Conservation (phyloP, 2,113 vertebrate species). For the Hydropotes inermis region DNA sequence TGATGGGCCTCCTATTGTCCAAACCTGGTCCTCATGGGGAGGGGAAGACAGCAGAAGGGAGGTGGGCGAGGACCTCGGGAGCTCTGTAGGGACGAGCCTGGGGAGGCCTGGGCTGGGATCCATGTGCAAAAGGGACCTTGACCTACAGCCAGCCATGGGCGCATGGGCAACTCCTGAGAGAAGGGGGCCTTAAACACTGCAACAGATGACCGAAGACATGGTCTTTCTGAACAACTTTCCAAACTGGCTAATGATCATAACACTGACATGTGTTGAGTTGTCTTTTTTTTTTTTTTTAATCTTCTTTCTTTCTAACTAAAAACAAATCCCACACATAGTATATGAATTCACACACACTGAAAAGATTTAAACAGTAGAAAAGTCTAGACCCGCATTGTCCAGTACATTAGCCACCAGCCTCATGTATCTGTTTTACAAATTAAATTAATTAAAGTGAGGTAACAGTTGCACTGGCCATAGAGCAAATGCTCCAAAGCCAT, state of each 20-base stretch:
- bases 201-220: rapidly evolving
- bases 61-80: neutral
- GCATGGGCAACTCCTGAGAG: neutral
- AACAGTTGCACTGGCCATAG: rapidly evolving
- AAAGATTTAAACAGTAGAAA: neutral
- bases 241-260: neutral
- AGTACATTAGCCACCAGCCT: rapidly evolving
- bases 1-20: neutral
- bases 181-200: neutral
- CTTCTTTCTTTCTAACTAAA: neutral
- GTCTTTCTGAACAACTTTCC: neutral
- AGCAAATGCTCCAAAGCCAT: neutral
- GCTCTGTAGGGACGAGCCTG: neutral
- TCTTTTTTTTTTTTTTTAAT: neutral
- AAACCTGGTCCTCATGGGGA: too few relatives aligned
- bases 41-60: neutral
- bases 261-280: neutral
- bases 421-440: neutral
- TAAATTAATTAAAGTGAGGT: neutral
- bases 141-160: neutral
- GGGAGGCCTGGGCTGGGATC: neutral
- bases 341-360: neutral
- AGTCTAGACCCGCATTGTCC: neutral
- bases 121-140: neutral
- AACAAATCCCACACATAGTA: neutral